Percentiles rank a stretch among this genome's conserved stretches.
These are phyloP conservation scores for Nasonia longicornis DNA, from an alignment of 1,140 invertebrate genomes.

Conservation along the genomic window DNA sequence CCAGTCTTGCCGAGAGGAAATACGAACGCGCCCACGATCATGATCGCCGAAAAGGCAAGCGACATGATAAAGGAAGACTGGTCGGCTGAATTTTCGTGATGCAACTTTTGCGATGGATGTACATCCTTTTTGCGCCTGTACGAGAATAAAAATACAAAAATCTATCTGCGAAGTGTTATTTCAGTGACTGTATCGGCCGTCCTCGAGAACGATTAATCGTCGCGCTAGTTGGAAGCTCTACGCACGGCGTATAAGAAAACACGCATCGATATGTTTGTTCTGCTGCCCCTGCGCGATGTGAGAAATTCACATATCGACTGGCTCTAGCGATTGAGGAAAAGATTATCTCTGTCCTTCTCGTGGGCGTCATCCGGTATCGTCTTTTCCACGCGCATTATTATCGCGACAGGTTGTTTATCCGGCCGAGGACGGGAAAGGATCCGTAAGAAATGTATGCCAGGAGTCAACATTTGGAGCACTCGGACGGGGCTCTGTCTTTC, in stretches of 20 bases:
- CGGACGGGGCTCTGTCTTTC: constrained; percentile 1
- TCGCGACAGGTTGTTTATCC: constrained; percentile 66
- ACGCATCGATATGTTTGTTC: constrained; percentile 16
- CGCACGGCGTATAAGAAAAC: background rate
- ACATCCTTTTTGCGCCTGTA: background rate
- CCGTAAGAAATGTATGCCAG: constrained; percentile 63
- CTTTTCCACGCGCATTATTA: constrained; percentile 61
- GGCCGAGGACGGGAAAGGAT: constrained; percentile 54
- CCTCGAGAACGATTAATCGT: background rate
- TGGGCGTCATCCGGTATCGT: background rate
- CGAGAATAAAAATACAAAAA: too few species aligned
- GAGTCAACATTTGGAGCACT: constrained; percentile 62
- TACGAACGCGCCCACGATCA: background rate
- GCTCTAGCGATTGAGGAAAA: constrained; percentile 11
- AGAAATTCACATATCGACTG: background rate
- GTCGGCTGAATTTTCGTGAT: background rate
- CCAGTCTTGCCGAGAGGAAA: background rate
- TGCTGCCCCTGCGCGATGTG: too few species aligned
- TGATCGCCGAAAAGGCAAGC: background rate
- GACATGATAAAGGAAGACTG: constrained; percentile 1
- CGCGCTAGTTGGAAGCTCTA: background rate
- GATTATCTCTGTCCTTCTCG: constrained; percentile 1
- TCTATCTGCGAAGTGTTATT: too few species aligned
- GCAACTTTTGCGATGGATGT: too few species aligned
- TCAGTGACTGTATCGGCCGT: background rate